Evolutionary conservation across 2,888 invertebrate genomes (phyloP).

Genomic region (Leucania comma): DNA sequence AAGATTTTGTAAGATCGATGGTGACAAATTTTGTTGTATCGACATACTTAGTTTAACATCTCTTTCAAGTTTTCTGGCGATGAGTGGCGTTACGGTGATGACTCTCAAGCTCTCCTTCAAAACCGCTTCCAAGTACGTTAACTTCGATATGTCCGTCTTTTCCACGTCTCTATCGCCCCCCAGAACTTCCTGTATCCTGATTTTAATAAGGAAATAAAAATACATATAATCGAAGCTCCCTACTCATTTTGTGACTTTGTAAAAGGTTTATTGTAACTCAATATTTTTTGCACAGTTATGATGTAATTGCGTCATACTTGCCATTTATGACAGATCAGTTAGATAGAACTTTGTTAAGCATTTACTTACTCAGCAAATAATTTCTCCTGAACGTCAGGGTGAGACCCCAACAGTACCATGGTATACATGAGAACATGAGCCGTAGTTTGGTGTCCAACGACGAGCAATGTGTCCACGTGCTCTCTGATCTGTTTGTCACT

Average conservation of each 20-base stretch:
- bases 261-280: no score
- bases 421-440: conserved; percentile 84
- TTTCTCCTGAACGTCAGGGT: conserved; percentile 82
- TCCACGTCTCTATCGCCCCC: no score
- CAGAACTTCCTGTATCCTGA: no score
- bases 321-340: background rate
- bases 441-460: conserved; percentile 89
- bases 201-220: no score
- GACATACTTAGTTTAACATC: conserved; percentile 80
- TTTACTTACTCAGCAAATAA: conserved; percentile 77
- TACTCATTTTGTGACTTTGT: no score
- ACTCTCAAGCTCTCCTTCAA: conserved; percentile 82
- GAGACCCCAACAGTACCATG: conserved; percentile 81
- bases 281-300: background rate
- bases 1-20: background rate
- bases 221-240: no score
- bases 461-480: conserved; percentile 91
- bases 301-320: no score
- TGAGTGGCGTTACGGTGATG: conserved; percentile 77
- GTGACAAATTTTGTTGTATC: background rate
- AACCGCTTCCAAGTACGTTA: conserved; percentile 81
- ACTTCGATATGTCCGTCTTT: conserved; percentile 67
- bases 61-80: conserved; percentile 74
- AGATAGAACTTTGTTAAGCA: background rate
- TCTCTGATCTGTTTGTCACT: conserved; percentile 89